Conservation (phyloP, 2,888 invertebrate species). For the Pachycephus smyrnensis region DNA sequence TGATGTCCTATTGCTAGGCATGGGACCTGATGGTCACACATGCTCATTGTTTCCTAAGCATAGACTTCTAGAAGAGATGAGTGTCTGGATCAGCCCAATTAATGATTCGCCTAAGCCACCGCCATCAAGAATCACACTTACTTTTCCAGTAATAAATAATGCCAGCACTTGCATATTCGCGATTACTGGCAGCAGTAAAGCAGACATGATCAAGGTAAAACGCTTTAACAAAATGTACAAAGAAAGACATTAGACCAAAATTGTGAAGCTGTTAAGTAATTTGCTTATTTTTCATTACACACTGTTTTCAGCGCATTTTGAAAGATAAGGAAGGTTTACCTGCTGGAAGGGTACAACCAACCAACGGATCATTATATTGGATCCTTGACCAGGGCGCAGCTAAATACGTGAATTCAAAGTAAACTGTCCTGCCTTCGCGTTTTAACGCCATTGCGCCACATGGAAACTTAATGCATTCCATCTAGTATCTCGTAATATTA, state of each 20-base stretch:
- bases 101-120: constrained; percentile 98
- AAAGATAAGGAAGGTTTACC: constrained; percentile 83
- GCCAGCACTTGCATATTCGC: constrained; percentile 88
- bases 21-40: constrained; percentile 99
- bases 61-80: constrained; percentile 73
- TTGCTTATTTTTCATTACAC: background rate
- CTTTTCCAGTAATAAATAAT: constrained; percentile 90
- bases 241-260: constrained; percentile 6
- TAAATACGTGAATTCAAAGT: constrained; percentile 15
- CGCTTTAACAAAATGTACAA: background rate
- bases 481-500: constrained; percentile 30
- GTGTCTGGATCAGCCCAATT: constrained; percentile 83
- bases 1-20: constrained; percentile 91
- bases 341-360: constrained; percentile 80
- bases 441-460: background rate
- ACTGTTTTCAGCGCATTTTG: constrained; percentile 78
- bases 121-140: constrained; percentile 88
- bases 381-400: constrained; percentile 58
- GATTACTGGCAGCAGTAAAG: constrained; percentile 86
- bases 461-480: constrained; percentile 40
- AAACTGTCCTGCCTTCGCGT: background rate
- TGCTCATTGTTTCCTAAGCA: constrained; percentile 96
- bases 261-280: background rate
- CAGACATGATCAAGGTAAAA: constrained; percentile 86
- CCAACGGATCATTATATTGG: constrained; percentile 76